A percentile compares a stretch with the other conserved stretches of the same genome.
Evolutionary conservation across 2,797 vertebrate genomes (phyloP).

Genomic region (Chaetophractus vellerosus): DNA sequence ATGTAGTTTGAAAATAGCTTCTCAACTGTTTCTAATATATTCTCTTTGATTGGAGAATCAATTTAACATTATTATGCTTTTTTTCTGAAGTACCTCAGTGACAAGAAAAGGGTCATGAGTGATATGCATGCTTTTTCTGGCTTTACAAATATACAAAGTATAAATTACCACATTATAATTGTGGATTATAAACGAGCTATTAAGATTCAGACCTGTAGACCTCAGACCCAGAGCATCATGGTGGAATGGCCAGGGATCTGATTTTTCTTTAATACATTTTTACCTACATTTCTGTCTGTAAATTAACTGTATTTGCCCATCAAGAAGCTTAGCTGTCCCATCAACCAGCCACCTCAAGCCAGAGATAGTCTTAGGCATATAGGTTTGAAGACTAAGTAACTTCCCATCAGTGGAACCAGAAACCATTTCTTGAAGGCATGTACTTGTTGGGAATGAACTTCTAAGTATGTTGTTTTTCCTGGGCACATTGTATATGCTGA

Average conservation of each 20-base stretch:
- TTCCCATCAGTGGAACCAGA: not conserved
- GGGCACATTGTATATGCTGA: slow-evolving; percentile 74
- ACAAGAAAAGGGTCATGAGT: not conserved
- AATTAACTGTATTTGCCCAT: not conserved
- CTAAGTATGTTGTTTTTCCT: slow-evolving; percentile 75
- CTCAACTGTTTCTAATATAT: slow-evolving; percentile 30
- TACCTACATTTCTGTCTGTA: not conserved
- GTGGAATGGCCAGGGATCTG: not conserved
- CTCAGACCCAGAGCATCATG: not conserved
- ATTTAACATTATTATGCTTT: not conserved
- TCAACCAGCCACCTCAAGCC: not conserved
- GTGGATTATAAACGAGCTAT: not conserved
- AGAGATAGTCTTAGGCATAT: not conserved
- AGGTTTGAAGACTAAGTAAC: not conserved
- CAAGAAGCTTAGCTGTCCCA: not conserved
- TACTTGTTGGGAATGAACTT: slow-evolving; percentile 47
- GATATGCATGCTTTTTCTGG: not conserved
- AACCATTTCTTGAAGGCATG: slow-evolving; percentile 47
- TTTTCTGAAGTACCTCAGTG: not conserved
- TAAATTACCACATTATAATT: not conserved
- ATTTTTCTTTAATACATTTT: not conserved
- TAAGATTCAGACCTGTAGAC: not conserved
- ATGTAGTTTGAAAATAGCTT: not conserved
- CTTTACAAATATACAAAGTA: slow-evolving; percentile 24
- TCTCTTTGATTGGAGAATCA: not conserved